Conservation (phyloP, 2,888 invertebrate species). For the Diogma glabrata region DNA sequence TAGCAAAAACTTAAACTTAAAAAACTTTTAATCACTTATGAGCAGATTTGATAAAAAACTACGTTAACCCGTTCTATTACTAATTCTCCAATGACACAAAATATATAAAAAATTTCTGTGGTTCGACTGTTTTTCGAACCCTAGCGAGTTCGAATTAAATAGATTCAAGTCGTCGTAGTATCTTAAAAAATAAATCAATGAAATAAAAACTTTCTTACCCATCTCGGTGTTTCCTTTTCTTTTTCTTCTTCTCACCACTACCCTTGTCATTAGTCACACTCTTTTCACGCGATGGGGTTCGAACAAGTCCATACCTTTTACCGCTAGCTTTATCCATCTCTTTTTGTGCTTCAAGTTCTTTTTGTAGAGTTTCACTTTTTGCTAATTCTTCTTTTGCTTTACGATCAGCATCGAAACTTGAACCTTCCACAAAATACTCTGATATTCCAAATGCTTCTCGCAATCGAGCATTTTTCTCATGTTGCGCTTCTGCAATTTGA, state of each 20-base stretch:
- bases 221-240: slow-evolving; percentile 61
- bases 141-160: too few relatives aligned
- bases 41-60: too few relatives aligned
- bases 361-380: slow-evolving; percentile 36
- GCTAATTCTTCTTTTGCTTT: slow-evolving; percentile 40
- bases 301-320: slow-evolving; percentile 58
- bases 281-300: slow-evolving; percentile 59
- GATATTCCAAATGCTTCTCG: slow-evolving; percentile 92
- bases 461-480: slow-evolving; percentile 86
- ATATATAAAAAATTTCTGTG: too few relatives aligned
- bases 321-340: slow-evolving; percentile 34
- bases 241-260: slow-evolving; percentile 43
- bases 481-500: slow-evolving; percentile 91
- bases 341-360: slow-evolving; percentile 37
- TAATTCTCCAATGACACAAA: too few relatives aligned
- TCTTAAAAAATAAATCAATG: slow-evolving; percentile 7
- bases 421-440: slow-evolving; percentile 86
- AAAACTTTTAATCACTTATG: too few relatives aligned
- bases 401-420: slow-evolving; percentile 76
- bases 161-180: too few relatives aligned
- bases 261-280: slow-evolving; percentile 38
- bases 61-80: too few relatives aligned
- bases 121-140: too few relatives aligned
- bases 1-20: too few relatives aligned
- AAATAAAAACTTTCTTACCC: slow-evolving; percentile 42